Conservation (phyloP, 2,888 invertebrate species). For the Metalampra italica region DNA sequence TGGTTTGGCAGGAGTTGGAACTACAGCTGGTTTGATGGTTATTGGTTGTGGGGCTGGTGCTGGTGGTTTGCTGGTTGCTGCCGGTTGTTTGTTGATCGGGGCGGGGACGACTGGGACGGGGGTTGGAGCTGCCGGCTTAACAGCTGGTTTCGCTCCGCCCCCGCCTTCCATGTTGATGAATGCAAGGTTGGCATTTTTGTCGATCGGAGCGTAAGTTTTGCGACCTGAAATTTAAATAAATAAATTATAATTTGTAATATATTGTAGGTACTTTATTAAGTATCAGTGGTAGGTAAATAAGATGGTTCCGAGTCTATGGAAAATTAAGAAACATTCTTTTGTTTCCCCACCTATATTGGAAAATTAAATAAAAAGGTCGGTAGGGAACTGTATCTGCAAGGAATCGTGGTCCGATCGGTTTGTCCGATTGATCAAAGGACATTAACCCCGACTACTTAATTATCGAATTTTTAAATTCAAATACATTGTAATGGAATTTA, state of each 20-base stretch:
- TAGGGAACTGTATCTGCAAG: too few relatives aligned
- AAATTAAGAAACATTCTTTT: too few relatives aligned
- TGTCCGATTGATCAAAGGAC: too few relatives aligned
- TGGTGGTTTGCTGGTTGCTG: constrained; percentile 14
- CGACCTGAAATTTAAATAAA: constrained; percentile 40
- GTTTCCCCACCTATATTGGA: too few relatives aligned
- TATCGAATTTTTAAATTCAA: too few relatives aligned
- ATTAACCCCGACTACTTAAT: too few relatives aligned
- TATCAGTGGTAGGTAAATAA: neutral
- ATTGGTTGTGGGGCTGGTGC: constrained; percentile 8
- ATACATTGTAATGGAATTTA: too few relatives aligned
- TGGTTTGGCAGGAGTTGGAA: constrained; percentile 15
- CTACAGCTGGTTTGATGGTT: constrained; percentile 5
- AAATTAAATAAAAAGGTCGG: too few relatives aligned
- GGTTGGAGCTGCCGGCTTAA: constrained; percentile 8
- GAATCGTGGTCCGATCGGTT: too few relatives aligned
- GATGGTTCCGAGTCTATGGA: too few relatives aligned
- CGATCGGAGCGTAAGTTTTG: constrained; percentile 44
- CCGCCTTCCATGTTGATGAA: constrained; percentile 70
- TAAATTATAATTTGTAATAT: neutral
- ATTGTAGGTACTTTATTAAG: neutral
- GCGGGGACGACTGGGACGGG: constrained; percentile 9
- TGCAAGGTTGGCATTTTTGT: constrained; percentile 65
- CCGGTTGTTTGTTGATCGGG: neutral
- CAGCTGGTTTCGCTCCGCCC: constrained; percentile 23